Evolutionary conservation across 1,140 invertebrate genomes (phyloP), one percentile per base, ranked within the genome.

Genomic region (Aphelenchoides besseyi): DNA sequence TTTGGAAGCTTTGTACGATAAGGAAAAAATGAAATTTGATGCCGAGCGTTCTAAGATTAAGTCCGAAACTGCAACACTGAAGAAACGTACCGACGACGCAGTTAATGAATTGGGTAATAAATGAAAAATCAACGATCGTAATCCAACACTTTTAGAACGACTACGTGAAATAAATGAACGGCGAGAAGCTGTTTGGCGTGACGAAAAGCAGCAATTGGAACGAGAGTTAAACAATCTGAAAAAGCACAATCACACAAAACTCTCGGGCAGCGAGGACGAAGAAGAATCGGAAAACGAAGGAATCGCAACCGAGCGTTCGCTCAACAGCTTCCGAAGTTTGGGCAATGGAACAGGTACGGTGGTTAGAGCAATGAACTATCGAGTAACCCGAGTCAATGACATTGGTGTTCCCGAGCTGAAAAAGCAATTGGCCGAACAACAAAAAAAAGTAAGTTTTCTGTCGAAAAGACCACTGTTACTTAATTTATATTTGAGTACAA

Each of bases 1-100:
- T 48, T 57, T 84, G 70, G 82, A 83, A 52, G 64, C 36, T 23
- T 55, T 82, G 5, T 85, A 76, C 59, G 77, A 85, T n/a, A 48
- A 75, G n/a, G 83, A 84, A 62, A 82, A 82, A 48, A 64, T 74
- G 28, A 82, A 83, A 69, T 78, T 74, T 61, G 78, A 83, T 57
- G 64, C 69, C 16, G 82, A 83, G 18, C 61, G 78, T 36, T 63
- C 53, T 12, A 67, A 77, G 54, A 67, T 80, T 28, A 84, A 83
- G 32, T 71, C 75, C 8, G 82, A 83, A 57, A 53, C 77, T 2
- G 37, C 74, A 23, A 35, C 69, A 28, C 61, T 85, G 64, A 85
- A 81, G 68, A 85, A 84, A 59, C 62, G 76, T 16, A 72, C 70
- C 1, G 83, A 83, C 29, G 82, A 82, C 53, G 78, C 70, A 52